These are phyloP conservation scores for Pomacea canaliculata DNA, from an alignment of 2,888 invertebrate species.

Conservation along the genomic window DNA sequence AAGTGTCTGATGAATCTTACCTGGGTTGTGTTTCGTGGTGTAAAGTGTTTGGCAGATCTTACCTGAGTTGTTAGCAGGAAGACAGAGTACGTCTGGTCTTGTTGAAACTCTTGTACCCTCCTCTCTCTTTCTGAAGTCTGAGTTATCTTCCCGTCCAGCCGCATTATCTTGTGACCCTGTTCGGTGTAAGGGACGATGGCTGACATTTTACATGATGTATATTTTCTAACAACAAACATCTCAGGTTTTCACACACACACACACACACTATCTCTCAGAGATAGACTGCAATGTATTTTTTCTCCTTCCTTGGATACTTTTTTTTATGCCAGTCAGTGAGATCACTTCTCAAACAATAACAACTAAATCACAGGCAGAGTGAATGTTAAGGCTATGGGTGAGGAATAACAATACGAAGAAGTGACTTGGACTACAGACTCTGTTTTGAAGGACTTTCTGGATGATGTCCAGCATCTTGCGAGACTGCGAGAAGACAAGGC, in stretches of 20 bases:
- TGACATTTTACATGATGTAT: too few relatives aligned
- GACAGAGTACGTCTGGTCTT: slow-evolving; percentile 60
- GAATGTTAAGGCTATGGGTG: too few relatives aligned
- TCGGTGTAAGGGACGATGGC: not conserved
- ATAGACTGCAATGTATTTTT: too few relatives aligned
- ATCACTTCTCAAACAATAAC: too few relatives aligned
- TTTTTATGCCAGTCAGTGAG: too few relatives aligned
- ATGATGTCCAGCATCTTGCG: slow-evolving; percentile 70
- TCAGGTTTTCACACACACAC: too few relatives aligned
- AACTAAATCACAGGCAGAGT: too few relatives aligned
- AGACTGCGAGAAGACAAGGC: slow-evolving; percentile 70
- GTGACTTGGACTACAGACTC: slow-evolving; percentile 37
- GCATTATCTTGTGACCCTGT: slow-evolving; percentile 65
- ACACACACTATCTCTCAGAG: too few relatives aligned
- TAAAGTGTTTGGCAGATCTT: not conserved
- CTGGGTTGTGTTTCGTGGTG: too few relatives aligned
- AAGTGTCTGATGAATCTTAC: too few relatives aligned
- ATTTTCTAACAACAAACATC: too few relatives aligned
- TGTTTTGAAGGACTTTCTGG: slow-evolving; percentile 62
- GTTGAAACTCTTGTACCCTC: slow-evolving; percentile 67
- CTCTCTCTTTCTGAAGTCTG: slow-evolving; percentile 65
- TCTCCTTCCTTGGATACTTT: too few relatives aligned
- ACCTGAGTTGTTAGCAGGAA: slow-evolving; percentile 71
- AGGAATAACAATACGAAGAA: not conserved
- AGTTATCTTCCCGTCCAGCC: slow-evolving; percentile 69